A percentile compares a stretch with the other conserved stretches of the same genome.
Conservation (phyloP, 2,113 vertebrate species). For the Notechis scutatus region DNA sequence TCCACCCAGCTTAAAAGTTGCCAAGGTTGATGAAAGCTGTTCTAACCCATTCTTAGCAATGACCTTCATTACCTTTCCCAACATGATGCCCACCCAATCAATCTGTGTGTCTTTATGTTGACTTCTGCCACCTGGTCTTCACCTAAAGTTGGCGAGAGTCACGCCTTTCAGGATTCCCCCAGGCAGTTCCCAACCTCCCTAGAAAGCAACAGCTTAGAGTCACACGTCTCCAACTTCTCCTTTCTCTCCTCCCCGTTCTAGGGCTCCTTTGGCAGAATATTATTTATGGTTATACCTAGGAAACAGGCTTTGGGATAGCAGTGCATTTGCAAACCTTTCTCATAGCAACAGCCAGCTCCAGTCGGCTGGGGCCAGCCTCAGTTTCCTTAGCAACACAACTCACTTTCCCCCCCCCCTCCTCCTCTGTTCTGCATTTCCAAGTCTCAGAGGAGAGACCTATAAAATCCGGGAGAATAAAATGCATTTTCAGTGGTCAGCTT, state of each 20-base stretch:
- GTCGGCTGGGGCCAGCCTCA: constrained; percentile 30
- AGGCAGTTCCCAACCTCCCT: background rate
- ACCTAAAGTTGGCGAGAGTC: background rate
- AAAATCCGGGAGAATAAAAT: constrained; percentile 19
- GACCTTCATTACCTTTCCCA: background rate
- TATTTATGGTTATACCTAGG: background rate
- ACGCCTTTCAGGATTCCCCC: background rate
- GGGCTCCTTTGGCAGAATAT: background rate
- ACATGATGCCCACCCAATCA: background rate
- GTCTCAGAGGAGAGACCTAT: constrained; percentile 41
- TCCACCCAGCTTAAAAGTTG: background rate
- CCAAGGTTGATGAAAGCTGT: background rate
- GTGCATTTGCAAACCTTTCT: background rate
- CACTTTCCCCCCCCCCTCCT: background rate
- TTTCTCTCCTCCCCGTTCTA: background rate
- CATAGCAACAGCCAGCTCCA: background rate
- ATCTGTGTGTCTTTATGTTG: background rate
- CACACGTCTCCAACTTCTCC: background rate
- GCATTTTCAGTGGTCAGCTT: constrained; percentile 6
- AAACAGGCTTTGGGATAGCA: background rate
- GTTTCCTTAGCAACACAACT: constrained; percentile 54
- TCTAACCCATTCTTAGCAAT: background rate
- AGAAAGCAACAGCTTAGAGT: background rate
- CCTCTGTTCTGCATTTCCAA: constrained; percentile 40
- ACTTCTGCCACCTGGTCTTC: background rate